phyloP scores from a whole-genome alignment of 2,113 vertebrate genomes.

The Cyprinodon brontotheroides region DNA sequence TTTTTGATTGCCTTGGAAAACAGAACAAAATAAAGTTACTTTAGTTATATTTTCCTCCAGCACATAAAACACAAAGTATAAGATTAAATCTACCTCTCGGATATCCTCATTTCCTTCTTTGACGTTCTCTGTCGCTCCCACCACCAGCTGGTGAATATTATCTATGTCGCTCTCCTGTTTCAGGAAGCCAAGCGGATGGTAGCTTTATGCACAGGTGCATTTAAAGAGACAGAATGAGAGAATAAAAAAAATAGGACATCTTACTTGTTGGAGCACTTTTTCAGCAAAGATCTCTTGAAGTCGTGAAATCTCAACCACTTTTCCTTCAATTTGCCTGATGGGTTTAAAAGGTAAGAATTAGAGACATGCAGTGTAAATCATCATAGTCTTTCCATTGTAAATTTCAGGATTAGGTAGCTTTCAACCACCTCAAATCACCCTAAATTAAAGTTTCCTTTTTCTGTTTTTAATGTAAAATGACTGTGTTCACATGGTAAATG shows the following conservation, averaged over 20 bases:
- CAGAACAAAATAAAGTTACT: not conserved
- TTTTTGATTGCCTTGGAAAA: constrained; percentile 93
- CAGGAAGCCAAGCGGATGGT: not conserved
- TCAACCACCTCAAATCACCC: not conserved
- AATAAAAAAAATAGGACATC: not conserved
- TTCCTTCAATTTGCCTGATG: constrained; percentile 95
- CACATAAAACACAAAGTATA: not conserved
- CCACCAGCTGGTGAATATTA: constrained; percentile 92
- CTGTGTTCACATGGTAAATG: not conserved
- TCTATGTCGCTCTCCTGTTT: constrained; percentile 93
- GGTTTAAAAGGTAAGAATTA: constrained; percentile 20
- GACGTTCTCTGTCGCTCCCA: constrained; percentile 96
- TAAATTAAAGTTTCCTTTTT: not conserved
- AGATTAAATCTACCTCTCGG: constrained; percentile 82
- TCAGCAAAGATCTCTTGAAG: constrained; percentile 98
- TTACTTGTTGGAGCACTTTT: constrained; percentile 95
- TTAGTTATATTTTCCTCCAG: not conserved
- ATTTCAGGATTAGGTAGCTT: not conserved
- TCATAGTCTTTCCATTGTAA: not conserved
- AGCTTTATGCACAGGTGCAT: not conserved
- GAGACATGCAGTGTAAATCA: not conserved
- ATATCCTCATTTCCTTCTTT: constrained; percentile 99
- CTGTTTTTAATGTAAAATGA: not conserved
- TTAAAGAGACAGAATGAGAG: not conserved
- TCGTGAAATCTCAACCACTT: constrained; percentile 97